Percentiles rank a stretch among this genome's conserved stretches.
Evolutionary conservation across 2,113 vertebrate species (phyloP).

Genomic region (Pteronura brasiliensis): DNA sequence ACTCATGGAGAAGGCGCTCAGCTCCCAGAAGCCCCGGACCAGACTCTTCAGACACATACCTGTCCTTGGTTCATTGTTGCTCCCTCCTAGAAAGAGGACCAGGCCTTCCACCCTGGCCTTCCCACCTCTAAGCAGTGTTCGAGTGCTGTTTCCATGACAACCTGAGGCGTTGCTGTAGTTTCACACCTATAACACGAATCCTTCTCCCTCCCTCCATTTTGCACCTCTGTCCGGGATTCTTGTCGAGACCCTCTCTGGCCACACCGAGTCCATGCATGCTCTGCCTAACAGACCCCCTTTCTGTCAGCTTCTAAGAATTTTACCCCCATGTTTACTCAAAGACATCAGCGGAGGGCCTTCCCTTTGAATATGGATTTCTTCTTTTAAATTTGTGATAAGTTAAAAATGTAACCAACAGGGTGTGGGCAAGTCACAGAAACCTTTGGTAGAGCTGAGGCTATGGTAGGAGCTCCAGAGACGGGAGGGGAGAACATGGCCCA

Average conservation of each 20-base stretch:
- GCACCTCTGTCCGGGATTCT: not conserved
- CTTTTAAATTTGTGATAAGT: not conserved
- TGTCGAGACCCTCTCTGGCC: not conserved
- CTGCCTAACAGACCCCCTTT: not conserved
- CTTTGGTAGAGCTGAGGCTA: not conserved
- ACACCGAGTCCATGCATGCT: not conserved
- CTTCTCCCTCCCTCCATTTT: not conserved
- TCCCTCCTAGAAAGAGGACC: constrained; percentile 17
- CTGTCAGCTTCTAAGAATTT: not conserved
- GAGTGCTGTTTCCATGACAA: constrained; percentile 62
- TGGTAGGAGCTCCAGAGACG: not conserved
- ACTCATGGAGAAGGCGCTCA: not conserved
- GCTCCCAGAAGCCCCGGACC: not conserved
- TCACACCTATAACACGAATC: constrained; percentile 23
- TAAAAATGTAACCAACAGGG: not conserved
- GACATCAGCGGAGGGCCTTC: not conserved
- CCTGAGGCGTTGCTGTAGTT: constrained; percentile 27
- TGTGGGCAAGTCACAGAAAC: not conserved
- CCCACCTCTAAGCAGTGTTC: not conserved
- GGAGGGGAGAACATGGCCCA: constrained; percentile 31
- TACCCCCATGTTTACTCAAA: not conserved
- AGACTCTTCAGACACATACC: not conserved
- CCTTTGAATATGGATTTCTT: not conserved
- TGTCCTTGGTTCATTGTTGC: constrained; percentile 41
- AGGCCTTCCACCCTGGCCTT: not conserved